A percentile compares a stretch with the other conserved stretches of the same genome.
Evolutionary conservation across 2,888 invertebrate species (phyloP).

Genomic region (Trachelus stipa): DNA sequence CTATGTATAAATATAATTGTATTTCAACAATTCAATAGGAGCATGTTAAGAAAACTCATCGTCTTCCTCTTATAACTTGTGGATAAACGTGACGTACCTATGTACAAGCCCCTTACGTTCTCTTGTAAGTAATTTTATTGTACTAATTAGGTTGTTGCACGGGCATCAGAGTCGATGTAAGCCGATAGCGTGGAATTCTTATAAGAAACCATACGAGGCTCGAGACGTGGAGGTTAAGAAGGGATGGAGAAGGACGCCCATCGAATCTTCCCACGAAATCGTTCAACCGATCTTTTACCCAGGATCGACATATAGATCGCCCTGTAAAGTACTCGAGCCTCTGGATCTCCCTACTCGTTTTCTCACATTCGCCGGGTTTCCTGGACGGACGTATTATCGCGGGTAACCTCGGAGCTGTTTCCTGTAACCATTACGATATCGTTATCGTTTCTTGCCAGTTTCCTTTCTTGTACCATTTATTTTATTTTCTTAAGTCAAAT

Average conservation of each 20-base stretch:
- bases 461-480: background rate
- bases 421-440: background rate
- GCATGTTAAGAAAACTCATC: background rate
- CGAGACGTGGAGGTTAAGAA: background rate
- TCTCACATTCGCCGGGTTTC: conserved; percentile 30
- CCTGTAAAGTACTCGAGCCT: background rate
- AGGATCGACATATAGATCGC: background rate
- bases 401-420: background rate
- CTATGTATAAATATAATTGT: background rate
- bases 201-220: conserved; percentile 45
- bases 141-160: conserved; percentile 9
- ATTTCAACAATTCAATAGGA: background rate
- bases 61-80: background rate
- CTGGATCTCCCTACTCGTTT: conserved; percentile 16
- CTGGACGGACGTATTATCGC: conserved; percentile 10
- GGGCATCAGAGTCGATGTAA: conserved; percentile 32
- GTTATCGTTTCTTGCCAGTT: background rate
- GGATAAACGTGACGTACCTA: background rate
- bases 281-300: background rate
- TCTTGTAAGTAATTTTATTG: conserved; percentile 12
- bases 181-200: conserved; percentile 48
- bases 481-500: background rate
- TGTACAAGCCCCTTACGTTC: background rate
- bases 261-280: background rate
- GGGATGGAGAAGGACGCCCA: background rate